Evolutionary conservation across 1,140 invertebrate genomes (phyloP).

Genomic region (Euura lappo): DNA sequence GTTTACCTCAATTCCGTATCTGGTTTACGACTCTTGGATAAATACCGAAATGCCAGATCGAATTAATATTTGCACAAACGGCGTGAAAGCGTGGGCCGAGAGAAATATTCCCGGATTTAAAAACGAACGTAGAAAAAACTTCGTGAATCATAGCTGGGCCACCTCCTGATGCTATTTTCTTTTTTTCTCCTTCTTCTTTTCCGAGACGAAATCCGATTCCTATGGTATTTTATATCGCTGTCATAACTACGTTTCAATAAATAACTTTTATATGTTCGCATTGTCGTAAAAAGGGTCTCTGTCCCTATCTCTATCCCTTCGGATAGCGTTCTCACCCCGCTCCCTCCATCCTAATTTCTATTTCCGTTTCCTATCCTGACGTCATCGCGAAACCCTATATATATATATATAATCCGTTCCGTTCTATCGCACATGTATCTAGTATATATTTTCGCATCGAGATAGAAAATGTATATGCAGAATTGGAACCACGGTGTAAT

Average conservation of each 20-base stretch:
- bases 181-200: too few species aligned
- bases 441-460: too few species aligned
- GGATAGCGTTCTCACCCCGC: neutral
- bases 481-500: too few species aligned
- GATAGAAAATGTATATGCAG: too few species aligned
- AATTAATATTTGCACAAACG: neutral
- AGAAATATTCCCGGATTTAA: neutral
- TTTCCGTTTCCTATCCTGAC: conserved; percentile 21
- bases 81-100: neutral
- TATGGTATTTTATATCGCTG: neutral
- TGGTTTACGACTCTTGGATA: too few species aligned
- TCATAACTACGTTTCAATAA: neutral
- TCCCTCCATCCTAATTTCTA: conserved; percentile 21
- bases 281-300: neutral
- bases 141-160: neutral
- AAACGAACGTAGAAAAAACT: neutral
- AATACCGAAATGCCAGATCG: neutral
- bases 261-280: neutral
- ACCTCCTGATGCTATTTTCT: too few species aligned
- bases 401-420: neutral
- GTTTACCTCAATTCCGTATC: too few species aligned
- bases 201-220: too few species aligned
- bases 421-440: too few species aligned
- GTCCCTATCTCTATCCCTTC: neutral
- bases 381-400: neutral